Evolutionary conservation across 1,140 invertebrate species (phyloP), one percentile per base, ranked within the genome.

Genomic region (Colletes gigas): DNA sequence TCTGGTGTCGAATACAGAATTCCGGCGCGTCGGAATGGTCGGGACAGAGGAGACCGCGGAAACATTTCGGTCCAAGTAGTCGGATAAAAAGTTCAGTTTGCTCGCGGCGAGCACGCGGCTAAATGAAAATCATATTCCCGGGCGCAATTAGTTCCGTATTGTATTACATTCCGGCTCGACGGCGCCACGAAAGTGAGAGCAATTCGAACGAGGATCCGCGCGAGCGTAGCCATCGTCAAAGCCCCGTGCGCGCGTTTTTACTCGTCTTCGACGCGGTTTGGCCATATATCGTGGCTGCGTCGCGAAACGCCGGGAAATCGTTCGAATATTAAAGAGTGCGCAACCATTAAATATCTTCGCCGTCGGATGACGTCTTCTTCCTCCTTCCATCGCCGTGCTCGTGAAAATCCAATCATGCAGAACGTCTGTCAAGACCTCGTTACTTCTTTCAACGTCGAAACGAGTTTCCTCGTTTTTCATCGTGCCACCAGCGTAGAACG

Each of bases 91-190:
- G 15, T 15, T 41, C 6, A 14, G 30, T 3, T 21, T 14, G 9
- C 9, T 4, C 2, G 15, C 30, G 14, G 5, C 60, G 60, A 41
- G 15, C 60, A 1, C 1, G 14, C 14, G 15, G 60, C 30, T 12
- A 21, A 66, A 47, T 47, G 19, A 19, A 74, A 74, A 74, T 74
- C 47, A 21, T 15, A 62, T 74, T 65, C n/a, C 72, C 72, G n/a
- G 68, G 47, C 60, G 44, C 72, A 74, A 74, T 74, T 74, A 74
- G 72, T 54, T 74, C 47, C 17, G 59, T 74, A 65, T 74, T 74
- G 59, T 74, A 54, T 65, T 52, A 50, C 59, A 19, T 50, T 65
- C 72, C 47, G 30, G 47, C 21, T 30, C 7, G 47, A 12, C 30
- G 50, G 10, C 47, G 50, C n/a, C 15, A 57, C 19, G 63, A 44